These are phyloP conservation scores for Arnoldichthys spilopterus DNA, from an alignment of 2,797 vertebrate species.

Conservation along the genomic window DNA sequence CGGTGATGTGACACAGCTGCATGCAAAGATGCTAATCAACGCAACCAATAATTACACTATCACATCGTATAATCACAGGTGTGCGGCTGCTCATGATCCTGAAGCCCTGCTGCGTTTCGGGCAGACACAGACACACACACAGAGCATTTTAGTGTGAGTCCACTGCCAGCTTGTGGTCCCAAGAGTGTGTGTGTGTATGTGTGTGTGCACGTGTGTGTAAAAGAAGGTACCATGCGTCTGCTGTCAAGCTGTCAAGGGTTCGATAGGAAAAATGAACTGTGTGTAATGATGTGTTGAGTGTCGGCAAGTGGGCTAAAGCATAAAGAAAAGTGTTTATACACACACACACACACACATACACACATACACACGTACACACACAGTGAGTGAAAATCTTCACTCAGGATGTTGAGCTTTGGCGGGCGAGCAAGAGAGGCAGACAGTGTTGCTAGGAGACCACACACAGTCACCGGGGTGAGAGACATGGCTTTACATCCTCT, in stretches of 20 bases:
- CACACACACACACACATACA: constrained; percentile 24
- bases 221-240: too few species aligned
- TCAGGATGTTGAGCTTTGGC: constrained; percentile 71
- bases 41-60: not conserved
- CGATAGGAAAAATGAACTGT: too few species aligned
- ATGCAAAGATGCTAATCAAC: not conserved
- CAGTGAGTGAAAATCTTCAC: constrained; percentile 34
- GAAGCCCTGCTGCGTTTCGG: not conserved
- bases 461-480: constrained; percentile 80
- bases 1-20: not conserved
- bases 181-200: not conserved
- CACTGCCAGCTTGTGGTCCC: too few species aligned
- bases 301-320: constrained; percentile 17
- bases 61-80: not conserved
- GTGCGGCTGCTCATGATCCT: not conserved
- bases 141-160: too few species aligned
- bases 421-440: constrained; percentile 62
- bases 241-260: too few species aligned
- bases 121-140: too few species aligned
- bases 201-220: not conserved
- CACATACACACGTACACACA: constrained; percentile 9
- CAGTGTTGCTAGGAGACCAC: constrained; percentile 88
- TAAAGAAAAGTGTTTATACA: constrained; percentile 17
- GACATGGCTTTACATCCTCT: constrained; percentile 80
- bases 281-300: constrained; percentile 32